Percentiles rank a stretch among this genome's conserved stretches.
These are phyloP conservation scores for Dorcus hopei DNA, from an alignment of 2,888 invertebrate genomes.

Conservation along the genomic window DNA sequence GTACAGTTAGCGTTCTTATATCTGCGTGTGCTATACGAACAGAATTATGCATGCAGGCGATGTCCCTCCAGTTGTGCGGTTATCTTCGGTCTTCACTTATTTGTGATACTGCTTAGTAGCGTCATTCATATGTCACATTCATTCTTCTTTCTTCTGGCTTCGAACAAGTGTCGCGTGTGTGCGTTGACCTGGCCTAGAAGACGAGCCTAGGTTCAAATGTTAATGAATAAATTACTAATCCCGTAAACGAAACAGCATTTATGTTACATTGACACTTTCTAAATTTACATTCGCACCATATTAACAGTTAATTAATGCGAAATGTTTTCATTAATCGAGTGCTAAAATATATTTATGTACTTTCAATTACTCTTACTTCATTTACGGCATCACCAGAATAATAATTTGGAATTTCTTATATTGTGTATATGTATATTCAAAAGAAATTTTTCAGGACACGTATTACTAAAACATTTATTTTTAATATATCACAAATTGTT, in stretches of 20 bases:
- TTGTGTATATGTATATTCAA: too few relatives aligned
- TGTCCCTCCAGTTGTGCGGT: slow-evolving; percentile 10
- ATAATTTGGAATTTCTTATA: too few relatives aligned
- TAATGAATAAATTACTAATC: slow-evolving; percentile 21
- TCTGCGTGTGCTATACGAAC: too few relatives aligned
- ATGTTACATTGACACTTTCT: slow-evolving; percentile 20
- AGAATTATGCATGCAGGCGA: slow-evolving; percentile 21
- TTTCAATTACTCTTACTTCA: too few relatives aligned
- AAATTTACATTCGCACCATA: slow-evolving; percentile 15
- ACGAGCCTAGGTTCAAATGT: slow-evolving; percentile 19
- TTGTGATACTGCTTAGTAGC: slow-evolving; percentile 25
- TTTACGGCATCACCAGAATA: too few relatives aligned
- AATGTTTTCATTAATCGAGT: not conserved
- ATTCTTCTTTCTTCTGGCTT: slow-evolving; percentile 24
- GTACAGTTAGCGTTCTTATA: too few relatives aligned
- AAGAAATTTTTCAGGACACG: too few relatives aligned
- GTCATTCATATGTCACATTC: slow-evolving; percentile 30
- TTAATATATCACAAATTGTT: too few relatives aligned
- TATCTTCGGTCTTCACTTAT: slow-evolving; percentile 23
- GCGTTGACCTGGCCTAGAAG: slow-evolving; percentile 21
- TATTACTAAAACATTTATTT: too few relatives aligned
- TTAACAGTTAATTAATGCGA: not conserved
- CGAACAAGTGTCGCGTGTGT: slow-evolving; percentile 23
- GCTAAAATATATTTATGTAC: too few relatives aligned
- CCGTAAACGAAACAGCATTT: slow-evolving; percentile 5